Base-by-base conservation (phyloP, 2,888 invertebrate genomes). In the Bellardia bayeri region DNA sequence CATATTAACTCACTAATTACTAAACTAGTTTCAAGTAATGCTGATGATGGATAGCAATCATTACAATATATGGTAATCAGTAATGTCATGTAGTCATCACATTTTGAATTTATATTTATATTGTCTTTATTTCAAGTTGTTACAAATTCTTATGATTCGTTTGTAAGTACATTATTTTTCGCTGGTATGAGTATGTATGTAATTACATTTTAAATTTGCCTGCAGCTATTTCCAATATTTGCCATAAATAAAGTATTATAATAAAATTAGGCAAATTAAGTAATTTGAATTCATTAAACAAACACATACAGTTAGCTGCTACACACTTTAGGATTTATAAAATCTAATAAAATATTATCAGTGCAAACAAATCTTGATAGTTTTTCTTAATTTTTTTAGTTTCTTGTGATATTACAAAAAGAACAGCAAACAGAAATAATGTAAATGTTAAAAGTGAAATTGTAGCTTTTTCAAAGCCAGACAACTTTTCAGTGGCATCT, bases 391-490 rank as follows among this genome's bases (percentile, higher is more conserved):
- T 23, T 23, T 23, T 23, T 23, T 23, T 23, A 23, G 23, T 23
- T 69, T 69, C 23, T 40, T 68, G 40, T 51, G 16, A 42, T 54
- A n/a, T 9, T 69, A 56, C 6, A 42, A 45, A 16, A 61, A 75
- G 7, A 69, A 16, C 68, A 56, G 45, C 61, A 75, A 61, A 37
- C 14, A 69, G 51, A 82, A 51, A 30, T 61, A 13, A 51, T 69
- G 58, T 75, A 82, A 75, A 82, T 82, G 82, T 75, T 82, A 82
- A 82, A 82, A 58, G 68, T 75, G 61, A 51, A 58, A 45, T 58
- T 68, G 1, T 37, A 3, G 33, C 42, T n/a, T 8, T 40, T 49
- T 8, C 11, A 64, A 37, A 69, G 58, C 33, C 23, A 51, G 30
- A 9, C 40, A 78, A 75, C 8, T 0, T 61, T 61, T 40, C 14